Evolutionary conservation across 1,140 invertebrate genomes (phyloP).

Genomic region (Drosophila asahinai): DNA sequence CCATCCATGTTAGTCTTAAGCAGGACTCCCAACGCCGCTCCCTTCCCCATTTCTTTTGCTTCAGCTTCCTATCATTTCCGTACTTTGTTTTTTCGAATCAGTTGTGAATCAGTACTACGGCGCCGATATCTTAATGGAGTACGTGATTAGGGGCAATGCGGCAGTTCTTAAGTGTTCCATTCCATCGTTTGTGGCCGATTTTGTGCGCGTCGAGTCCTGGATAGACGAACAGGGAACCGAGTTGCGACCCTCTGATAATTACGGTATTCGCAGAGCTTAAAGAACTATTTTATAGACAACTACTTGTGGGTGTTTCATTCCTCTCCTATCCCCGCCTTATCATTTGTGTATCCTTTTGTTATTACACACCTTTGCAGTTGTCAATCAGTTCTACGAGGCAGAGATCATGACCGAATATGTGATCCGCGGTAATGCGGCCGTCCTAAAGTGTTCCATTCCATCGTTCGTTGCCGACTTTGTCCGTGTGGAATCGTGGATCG

Average conservation of each 20-base stretch:
- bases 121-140: slow-evolving; percentile 90
- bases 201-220: slow-evolving; percentile 90
- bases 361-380: slow-evolving; percentile 87
- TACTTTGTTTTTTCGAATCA: slow-evolving; percentile 75
- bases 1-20: slow-evolving; percentile 42
- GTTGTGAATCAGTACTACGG: slow-evolving; percentile 93
- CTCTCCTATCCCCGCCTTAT: slow-evolving; percentile 21
- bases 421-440: slow-evolving; percentile 92
- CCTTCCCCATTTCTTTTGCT: slow-evolving; percentile 8
- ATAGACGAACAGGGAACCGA: slow-evolving; percentile 86
- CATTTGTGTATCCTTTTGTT: slow-evolving; percentile 33
- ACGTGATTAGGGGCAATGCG: slow-evolving; percentile 89
- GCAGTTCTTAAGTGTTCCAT: slow-evolving; percentile 89
- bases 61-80: slow-evolving; percentile 12
- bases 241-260: slow-evolving; percentile 85
- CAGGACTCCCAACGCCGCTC: slow-evolving; percentile 15
- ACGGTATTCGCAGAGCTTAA: slow-evolving; percentile 82
- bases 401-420: slow-evolving; percentile 92
- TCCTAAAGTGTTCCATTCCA: slow-evolving; percentile 92
- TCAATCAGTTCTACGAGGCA: slow-evolving; percentile 92
- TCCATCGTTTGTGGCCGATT: slow-evolving; percentile 89
- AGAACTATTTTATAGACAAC: slow-evolving; percentile 14
- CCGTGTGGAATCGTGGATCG: slow-evolving; percentile 91
- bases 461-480: slow-evolving; percentile 93
- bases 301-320: slow-evolving; percentile 13